Percentiles rank a stretch among this genome's conserved stretches.
These are phyloP conservation scores for Rattus rattus DNA, from an alignment of 2,113 vertebrate species.

Conservation along the genomic window DNA sequence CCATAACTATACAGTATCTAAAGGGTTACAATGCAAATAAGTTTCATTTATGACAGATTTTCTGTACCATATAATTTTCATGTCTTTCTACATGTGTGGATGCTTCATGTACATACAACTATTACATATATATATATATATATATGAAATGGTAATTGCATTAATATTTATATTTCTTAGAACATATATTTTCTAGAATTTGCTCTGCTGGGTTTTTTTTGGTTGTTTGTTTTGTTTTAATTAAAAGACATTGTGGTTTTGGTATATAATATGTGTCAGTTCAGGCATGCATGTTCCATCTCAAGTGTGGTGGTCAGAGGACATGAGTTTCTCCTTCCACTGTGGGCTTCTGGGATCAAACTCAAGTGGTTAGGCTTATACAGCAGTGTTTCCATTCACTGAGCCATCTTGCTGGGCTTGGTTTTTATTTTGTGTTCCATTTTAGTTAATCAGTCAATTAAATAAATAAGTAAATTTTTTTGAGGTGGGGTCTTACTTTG, in stretches of 20 bases:
- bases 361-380: not conserved
- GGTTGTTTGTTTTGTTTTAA: not conserved
- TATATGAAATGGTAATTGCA: not conserved
- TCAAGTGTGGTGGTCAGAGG: no score
- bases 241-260: not conserved
- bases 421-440: not conserved
- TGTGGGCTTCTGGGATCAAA: not conserved
- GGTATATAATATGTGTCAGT: not conserved
- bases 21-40: not conserved
- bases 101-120: not conserved
- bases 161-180: not conserved
- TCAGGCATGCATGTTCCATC: not conserved
- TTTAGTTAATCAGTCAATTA: not conserved
- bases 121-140: not conserved
- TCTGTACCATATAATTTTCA: not conserved
- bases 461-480: not conserved
- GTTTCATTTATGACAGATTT: not conserved
- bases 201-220: not conserved
- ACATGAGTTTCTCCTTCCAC: not conserved
- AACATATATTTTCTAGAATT: conserved; percentile 2
- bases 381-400: not conserved
- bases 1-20: not conserved
- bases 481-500: not conserved
- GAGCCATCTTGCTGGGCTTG: not conserved
- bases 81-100: not conserved